A percentile compares a stretch with the other conserved stretches of the same genome.
Conservation (phyloP, 2,888 invertebrate species). For the Ochropacha duplaris region DNA sequence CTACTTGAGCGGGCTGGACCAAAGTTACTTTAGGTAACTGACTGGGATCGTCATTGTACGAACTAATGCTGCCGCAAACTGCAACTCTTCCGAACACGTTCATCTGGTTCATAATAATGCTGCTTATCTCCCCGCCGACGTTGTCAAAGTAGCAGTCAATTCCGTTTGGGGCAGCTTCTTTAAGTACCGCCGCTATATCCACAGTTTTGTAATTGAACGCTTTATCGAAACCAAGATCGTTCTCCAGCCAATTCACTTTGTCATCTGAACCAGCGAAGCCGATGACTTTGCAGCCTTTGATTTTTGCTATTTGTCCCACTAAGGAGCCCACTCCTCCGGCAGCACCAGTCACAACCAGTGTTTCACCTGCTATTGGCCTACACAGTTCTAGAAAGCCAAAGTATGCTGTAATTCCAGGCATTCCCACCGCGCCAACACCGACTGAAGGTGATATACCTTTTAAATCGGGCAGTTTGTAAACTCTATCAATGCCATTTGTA, state of each 20-base stretch:
- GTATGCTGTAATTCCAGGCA: constrained; percentile 88
- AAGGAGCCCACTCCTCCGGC: constrained; percentile 89
- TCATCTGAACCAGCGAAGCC: constrained; percentile 88
- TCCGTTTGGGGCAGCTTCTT: constrained; percentile 85
- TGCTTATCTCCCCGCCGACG: constrained; percentile 86
- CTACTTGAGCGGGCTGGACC: constrained; percentile 80
- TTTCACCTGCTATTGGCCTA: constrained; percentile 87
- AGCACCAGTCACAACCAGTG: constrained; percentile 87
- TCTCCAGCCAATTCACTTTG: constrained; percentile 86
- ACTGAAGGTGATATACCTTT: constrained; percentile 79
- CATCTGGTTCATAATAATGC: constrained; percentile 83
- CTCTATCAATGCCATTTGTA: constrained; percentile 17
- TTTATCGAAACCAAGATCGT: constrained; percentile 86
- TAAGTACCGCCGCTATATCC: constrained; percentile 77
- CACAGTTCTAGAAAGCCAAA: constrained; percentile 88
- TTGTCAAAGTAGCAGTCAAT: constrained; percentile 91
- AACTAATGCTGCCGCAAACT: constrained; percentile 58
- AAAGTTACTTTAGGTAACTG: constrained; percentile 58
- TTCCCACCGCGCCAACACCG: constrained; percentile 85
- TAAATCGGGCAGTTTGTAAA: constrained; percentile 79
- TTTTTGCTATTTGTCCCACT: constrained; percentile 90
- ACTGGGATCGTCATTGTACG: constrained; percentile 51
- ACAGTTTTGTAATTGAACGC: constrained; percentile 88
- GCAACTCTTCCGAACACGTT: constrained; percentile 63
- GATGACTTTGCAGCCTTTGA: constrained; percentile 85